A percentile compares a stretch with the other conserved stretches of the same genome.
phyloP scores from a whole-genome alignment of 35 echinoderm and acorn worm genomes.

The Apostichopus parvimensis region DNA sequence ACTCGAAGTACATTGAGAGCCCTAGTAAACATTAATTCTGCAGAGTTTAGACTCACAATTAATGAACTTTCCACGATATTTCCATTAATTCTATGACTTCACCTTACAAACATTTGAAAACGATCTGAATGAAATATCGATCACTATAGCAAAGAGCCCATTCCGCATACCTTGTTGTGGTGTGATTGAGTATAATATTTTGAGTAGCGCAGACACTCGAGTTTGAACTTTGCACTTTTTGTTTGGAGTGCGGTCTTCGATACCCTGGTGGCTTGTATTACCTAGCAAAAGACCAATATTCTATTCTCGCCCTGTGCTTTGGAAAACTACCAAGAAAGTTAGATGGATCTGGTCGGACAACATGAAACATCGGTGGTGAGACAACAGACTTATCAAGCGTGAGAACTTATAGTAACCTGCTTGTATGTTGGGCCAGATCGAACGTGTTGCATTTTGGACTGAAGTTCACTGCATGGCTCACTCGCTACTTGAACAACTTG shows the following conservation, averaged over 20 bases:
- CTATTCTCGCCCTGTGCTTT: background rate
- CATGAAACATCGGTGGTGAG: constrained; percentile 2
- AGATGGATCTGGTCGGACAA: background rate
- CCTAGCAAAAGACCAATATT: constrained; percentile 1
- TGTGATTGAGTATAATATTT: background rate
- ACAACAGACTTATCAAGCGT: background rate
- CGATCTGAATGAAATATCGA: background rate
- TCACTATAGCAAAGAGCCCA: background rate
- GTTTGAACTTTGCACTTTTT: constrained; percentile 18
- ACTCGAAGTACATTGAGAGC: no score
- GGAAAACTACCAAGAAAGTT: background rate
- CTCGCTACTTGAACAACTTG: background rate
- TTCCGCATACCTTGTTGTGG: background rate
- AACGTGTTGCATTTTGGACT: background rate
- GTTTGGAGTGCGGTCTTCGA: constrained; percentile 6
- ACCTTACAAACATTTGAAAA: no score
- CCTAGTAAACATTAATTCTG: no score
- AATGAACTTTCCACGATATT: no score
- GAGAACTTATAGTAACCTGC: background rate
- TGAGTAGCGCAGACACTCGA: background rate
- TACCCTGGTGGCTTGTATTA: background rate
- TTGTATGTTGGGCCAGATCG: background rate
- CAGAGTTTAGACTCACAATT: no score
- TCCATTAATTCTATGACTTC: no score
- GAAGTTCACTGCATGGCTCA: constrained; percentile 8